Evolutionary conservation across 2,888 invertebrate genomes (phyloP).

Genomic region (Falcaria lacertinaria): DNA sequence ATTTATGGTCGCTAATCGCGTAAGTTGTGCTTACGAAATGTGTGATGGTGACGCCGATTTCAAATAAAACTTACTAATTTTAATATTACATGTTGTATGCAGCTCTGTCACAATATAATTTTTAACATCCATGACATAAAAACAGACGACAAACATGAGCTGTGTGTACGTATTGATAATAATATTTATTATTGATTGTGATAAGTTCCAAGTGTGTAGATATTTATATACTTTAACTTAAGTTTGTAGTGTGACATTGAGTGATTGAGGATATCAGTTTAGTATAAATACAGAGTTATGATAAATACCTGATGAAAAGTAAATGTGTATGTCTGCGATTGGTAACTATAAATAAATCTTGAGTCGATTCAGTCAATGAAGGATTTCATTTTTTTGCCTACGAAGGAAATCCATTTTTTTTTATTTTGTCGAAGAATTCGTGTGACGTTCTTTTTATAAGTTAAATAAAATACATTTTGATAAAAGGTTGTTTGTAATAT

Average conservation of each 20-base stretch:
- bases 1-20: too few relatives aligned
- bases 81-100: background rate
- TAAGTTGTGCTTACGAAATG: too few relatives aligned
- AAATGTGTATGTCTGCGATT: slow-evolving; percentile 4
- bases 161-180: slow-evolving; percentile 11
- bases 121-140: slow-evolving; percentile 15
- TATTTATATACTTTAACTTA: background rate
- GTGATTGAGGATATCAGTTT: slow-evolving; percentile 1
- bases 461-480: too few relatives aligned
- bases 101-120: background rate
- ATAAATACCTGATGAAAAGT: background rate
- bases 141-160: slow-evolving; percentile 6
- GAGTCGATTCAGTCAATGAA: too few relatives aligned
- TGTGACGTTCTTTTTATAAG: too few relatives aligned
- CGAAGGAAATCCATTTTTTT: too few relatives aligned
- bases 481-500: background rate
- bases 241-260: background rate
- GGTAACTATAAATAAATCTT: too few relatives aligned
- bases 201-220: slow-evolving; percentile 10
- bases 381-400: too few relatives aligned
- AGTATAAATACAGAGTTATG: too few relatives aligned
- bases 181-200: slow-evolving; percentile 18
- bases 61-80: too few relatives aligned
- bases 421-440: too few relatives aligned
- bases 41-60: too few relatives aligned